These are phyloP conservation scores for Reticulitermes speratus DNA, from an alignment of 1,140 invertebrate species.

Conservation along the genomic window DNA sequence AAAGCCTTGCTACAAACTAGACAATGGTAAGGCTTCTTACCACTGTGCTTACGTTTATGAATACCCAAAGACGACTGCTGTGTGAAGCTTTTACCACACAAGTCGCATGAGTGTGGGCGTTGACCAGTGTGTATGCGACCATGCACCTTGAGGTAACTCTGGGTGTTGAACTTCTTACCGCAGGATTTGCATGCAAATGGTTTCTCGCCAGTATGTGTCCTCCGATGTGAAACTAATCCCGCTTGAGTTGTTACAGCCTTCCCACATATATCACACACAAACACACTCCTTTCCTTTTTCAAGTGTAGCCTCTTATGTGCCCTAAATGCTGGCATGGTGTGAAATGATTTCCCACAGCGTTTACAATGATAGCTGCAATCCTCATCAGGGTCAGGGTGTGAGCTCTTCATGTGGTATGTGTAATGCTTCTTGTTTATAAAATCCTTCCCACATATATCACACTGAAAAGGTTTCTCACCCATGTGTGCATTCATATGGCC, in stretches of 20 bases:
- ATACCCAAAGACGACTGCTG: slow-evolving; percentile 31
- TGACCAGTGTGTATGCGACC: slow-evolving; percentile 71
- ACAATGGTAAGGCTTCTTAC: slow-evolving; percentile 38
- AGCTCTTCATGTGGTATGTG: slow-evolving; percentile 46
- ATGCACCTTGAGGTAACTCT: slow-evolving; percentile 62
- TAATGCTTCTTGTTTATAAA: slow-evolving; percentile 42
- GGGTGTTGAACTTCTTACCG: slow-evolving; percentile 48
- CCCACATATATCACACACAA: slow-evolving; percentile 55
- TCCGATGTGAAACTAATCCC: slow-evolving; percentile 47
- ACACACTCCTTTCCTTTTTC: slow-evolving; percentile 43
- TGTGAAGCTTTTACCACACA: slow-evolving; percentile 38
- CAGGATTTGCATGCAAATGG: slow-evolving; percentile 54
- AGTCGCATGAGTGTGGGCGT: slow-evolving; percentile 52
- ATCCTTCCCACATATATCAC: slow-evolving; percentile 49
- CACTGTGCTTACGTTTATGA: slow-evolving; percentile 42
- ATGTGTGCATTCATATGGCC: slow-evolving; percentile 39
- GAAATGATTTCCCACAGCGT: not conserved
- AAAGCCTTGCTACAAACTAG: slow-evolving; percentile 41
- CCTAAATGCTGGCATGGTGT: slow-evolving; percentile 41
- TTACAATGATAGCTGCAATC: not conserved
- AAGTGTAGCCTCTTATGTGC: slow-evolving; percentile 47
- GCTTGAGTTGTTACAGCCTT: slow-evolving; percentile 41
- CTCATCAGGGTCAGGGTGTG: not conserved
- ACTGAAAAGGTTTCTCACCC: slow-evolving; percentile 40
- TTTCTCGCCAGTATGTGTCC: slow-evolving; percentile 58